phyloP scores from a whole-genome alignment of 2,888 invertebrate species.

The Drosophila atripex region DNA sequence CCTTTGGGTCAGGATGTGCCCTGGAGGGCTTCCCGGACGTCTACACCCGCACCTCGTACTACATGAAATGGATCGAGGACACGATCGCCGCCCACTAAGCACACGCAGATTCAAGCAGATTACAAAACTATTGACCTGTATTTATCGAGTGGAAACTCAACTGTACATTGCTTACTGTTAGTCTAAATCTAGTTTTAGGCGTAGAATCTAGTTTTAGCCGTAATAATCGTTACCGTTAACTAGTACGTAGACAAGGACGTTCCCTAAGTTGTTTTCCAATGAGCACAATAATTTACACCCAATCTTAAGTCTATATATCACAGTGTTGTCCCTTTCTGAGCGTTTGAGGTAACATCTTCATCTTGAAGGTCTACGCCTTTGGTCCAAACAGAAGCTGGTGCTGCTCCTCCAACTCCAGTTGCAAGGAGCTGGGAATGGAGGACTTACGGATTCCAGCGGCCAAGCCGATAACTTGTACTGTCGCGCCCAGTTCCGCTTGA shows the following conservation, averaged over 20 bases:
- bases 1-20: slow-evolving; percentile 96
- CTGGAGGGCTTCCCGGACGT: slow-evolving; percentile 95
- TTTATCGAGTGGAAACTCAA: slow-evolving; percentile 57
- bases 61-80: slow-evolving; percentile 91
- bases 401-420: slow-evolving; percentile 51
- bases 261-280: slow-evolving; percentile 75
- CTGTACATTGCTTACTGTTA: slow-evolving; percentile 58
- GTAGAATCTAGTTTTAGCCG: slow-evolving; percentile 29
- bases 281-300: slow-evolving; percentile 68
- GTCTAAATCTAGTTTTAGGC: slow-evolving; percentile 31
- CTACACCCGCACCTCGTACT: slow-evolving; percentile 92
- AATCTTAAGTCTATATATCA: slow-evolving; percentile 64
- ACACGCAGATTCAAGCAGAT: slow-evolving; percentile 15
- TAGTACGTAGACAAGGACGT: slow-evolving; percentile 64
- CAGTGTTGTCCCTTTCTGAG: slow-evolving; percentile 47
- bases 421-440: slow-evolving; percentile 21
- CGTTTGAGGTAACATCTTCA: slow-evolving; percentile 23
- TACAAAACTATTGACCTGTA: slow-evolving; percentile 47
- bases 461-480: slow-evolving; percentile 37
- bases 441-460: slow-evolving; percentile 44
- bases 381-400: slow-evolving; percentile 43
- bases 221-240: slow-evolving; percentile 59
- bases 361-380: slow-evolving; percentile 36
- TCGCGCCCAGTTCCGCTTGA: slow-evolving; percentile 25
- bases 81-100: slow-evolving; percentile 80